Base-by-base conservation (phyloP, 2,888 invertebrate species). In the Nyleta sp. region DNA sequence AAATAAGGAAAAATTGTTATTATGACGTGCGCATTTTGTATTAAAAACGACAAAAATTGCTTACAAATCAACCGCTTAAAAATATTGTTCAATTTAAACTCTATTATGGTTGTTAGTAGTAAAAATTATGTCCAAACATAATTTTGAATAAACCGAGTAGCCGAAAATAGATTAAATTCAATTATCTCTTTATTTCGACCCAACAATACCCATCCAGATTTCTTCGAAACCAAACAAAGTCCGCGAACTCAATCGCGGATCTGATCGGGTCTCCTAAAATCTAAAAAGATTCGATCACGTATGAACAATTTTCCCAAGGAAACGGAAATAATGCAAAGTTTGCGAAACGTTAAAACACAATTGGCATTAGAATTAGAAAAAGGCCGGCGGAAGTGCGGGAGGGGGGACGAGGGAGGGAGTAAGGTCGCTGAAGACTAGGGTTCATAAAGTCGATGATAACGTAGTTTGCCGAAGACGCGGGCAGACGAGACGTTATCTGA, bases 401-500 rank as follows among this genome's bases (percentile, higher is more conserved):
- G 35, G 44, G 20, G 40, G 10, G 38, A 35, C 17, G 42, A 44
- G 24, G 7, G 35, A 35, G 20, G 40, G 10, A 28, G 22, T 15
- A 33, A 44, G 24, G 7, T 24, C 24, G 24, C 24, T 24, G 24
- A 24, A 60, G 40, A 70, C 22, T 13, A 20, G 60, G 48, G 20
- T 78, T 73, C 70, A 74, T 70, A 74, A 70, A 74, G 59, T 64
- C 73, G 73, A 70, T 78, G 73, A 78, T 79, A 79, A 75, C 65
- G 79, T 72, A 48, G 67, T 68, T 75, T 60, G 52, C 48, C 72
- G 73, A 80, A 73, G 77, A 71, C 70, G 57, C 44, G 73, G 40
- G 68, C 75, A 77, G 74, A 80, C 74, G 71, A 71, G 64, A 62
- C 72, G 74, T 72, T 78, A 75, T 78, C 75, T 78, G 75, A 78